phyloP scores from a whole-genome alignment of 2,888 invertebrate genomes.

The Artemia sp. region DNA sequence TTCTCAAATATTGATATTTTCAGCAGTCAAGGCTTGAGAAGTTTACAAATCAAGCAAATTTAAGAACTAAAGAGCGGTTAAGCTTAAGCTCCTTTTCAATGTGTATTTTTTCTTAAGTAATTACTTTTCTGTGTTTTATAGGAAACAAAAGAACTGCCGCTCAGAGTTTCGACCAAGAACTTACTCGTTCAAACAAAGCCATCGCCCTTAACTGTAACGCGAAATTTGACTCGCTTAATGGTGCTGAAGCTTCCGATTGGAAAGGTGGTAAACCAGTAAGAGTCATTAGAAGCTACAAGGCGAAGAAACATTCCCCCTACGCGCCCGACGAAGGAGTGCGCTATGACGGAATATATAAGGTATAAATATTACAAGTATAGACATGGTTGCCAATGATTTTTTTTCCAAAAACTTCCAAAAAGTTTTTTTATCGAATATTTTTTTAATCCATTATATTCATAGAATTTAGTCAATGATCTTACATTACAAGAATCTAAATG shows the following conservation, averaged over 20 bases:
- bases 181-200: constrained; percentile 60
- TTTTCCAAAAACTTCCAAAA: no score
- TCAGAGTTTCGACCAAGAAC: constrained; percentile 58
- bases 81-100: no score
- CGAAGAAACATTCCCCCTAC: constrained; percentile 53
- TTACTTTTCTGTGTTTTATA: not conserved
- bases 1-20: no score
- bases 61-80: no score
- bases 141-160: constrained; percentile 63
- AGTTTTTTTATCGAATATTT: no score
- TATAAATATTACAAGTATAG: not conserved
- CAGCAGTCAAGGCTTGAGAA: no score
- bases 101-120: no score
- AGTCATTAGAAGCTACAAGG: constrained; percentile 57
- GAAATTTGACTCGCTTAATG: constrained; percentile 42
- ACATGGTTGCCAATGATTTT: no score
- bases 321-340: constrained; percentile 52
- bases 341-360: constrained; percentile 70
- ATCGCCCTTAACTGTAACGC: constrained; percentile 59
- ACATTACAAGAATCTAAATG: no score
- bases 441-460: no score
- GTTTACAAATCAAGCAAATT: no score
- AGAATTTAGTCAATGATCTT: no score
- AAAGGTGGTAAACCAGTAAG: constrained; percentile 54
- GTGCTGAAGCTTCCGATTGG: constrained; percentile 55